These are phyloP conservation scores for Agonopterix arenella DNA, from an alignment of 2,888 invertebrate genomes.

Conservation along the genomic window DNA sequence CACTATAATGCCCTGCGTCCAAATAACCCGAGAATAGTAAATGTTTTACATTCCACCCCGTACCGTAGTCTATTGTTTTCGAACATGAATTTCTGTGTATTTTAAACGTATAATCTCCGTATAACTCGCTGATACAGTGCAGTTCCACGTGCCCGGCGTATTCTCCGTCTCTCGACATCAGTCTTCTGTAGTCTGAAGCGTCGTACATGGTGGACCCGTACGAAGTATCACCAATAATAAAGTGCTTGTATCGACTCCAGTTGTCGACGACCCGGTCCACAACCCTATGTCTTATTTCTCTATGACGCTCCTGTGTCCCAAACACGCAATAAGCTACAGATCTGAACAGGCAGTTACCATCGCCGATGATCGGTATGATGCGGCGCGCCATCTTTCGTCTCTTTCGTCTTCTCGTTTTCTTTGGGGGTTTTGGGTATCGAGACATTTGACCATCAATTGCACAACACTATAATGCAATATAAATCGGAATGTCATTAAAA, in stretches of 20 bases:
- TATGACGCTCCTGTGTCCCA: conserved; percentile 52
- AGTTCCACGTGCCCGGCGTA: conserved; percentile 64
- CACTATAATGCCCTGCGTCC: conserved; percentile 65
- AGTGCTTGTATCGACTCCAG: conserved; percentile 59
- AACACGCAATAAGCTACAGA: conserved; percentile 55
- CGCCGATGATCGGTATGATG: conserved; percentile 51
- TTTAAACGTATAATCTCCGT: conserved; percentile 48
- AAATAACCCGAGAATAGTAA: conserved; percentile 57
- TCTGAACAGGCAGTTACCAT: conserved; percentile 63
- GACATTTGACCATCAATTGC: conserved; percentile 16
- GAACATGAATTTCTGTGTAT: conserved; percentile 47
- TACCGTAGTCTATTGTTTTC: conserved; percentile 54
- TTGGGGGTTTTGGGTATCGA: conserved; percentile 19
- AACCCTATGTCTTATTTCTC: conserved; percentile 47
- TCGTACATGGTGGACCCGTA: conserved; percentile 37
- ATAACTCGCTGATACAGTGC: conserved; percentile 54
- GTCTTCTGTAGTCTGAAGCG: conserved; percentile 37
- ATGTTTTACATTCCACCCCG: conserved; percentile 45
- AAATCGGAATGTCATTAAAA: too few relatives aligned
- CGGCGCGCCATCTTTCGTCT: conserved; percentile 35
- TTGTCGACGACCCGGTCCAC: conserved; percentile 51
- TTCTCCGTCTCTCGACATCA: conserved; percentile 58
- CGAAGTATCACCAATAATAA: conserved; percentile 58
- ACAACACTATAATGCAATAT: conserved; percentile 1
- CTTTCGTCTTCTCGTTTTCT: conserved; percentile 6